These are phyloP conservation scores for Bombyx mori DNA, from an alignment of 1,140 invertebrate species.

Conservation along the genomic window ASM3026992v2 NC_085121.1:2338501-2339000, in stretches of 20 bases:
- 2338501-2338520: no score
- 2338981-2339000: no score
- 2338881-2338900: not conserved
- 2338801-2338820: no score
- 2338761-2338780: no score
- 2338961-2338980: no score
- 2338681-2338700: conserved; percentile 4
- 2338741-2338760: no score
- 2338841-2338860: no score
- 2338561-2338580: conserved; percentile 52
- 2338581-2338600: conserved; percentile 52
- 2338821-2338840: no score
- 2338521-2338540: no score
- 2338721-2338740: no score
- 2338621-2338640: conserved; percentile 52
- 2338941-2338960: not conserved
- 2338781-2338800: no score
- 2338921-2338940: not conserved
- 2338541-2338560: conserved; percentile 28
- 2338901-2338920: not conserved
- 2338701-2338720: conserved; percentile 2
- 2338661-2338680: conserved; percentile 13
- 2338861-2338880: no score
- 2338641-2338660: conserved; percentile 21
- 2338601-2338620: conserved; percentile 45